These are phyloP conservation scores for Tetraneura akinire DNA, from an alignment of 1,140 invertebrate genomes.

Conservation along the genomic window DNA sequence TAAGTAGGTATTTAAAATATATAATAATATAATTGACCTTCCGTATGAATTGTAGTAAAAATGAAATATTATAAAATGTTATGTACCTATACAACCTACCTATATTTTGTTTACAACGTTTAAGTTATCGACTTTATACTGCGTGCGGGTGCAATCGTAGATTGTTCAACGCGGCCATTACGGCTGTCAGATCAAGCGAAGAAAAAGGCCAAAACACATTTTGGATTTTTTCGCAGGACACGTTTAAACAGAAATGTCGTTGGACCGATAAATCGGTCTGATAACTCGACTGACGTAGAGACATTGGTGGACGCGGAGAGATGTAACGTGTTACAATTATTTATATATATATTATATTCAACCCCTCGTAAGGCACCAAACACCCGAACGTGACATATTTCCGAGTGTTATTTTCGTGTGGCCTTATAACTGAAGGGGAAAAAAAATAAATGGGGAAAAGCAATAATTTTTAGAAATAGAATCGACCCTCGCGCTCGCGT, in stretches of 20 bases:
- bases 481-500: slow-evolving; percentile 33
- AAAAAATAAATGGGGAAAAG: slow-evolving; percentile 28
- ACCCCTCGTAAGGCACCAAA: slow-evolving; percentile 1
- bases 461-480: slow-evolving; percentile 47
- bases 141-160: not conserved
- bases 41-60: not conserved
- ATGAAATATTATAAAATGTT: not conserved
- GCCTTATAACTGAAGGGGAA: not conserved
- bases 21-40: too few species aligned
- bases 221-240: slow-evolving; percentile 26
- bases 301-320: too few species aligned
- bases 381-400: slow-evolving; percentile 49
- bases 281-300: not conserved
- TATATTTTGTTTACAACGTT: slow-evolving; percentile 11
- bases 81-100: too few species aligned
- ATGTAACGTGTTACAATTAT: slow-evolving; percentile 33
- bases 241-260: slow-evolving; percentile 4
- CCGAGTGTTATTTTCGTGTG: slow-evolving; percentile 40
- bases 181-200: not conserved
- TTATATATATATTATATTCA: not conserved
- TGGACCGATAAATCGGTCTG: slow-evolving; percentile 29
- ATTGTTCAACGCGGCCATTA: slow-evolving; percentile 14
- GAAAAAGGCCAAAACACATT: slow-evolving; percentile 16
- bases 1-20: too few species aligned
- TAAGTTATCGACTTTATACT: not conserved